Evolutionary conservation across 2,797 vertebrate genomes (phyloP).

Genomic region (Syndactyla subalaris): DNA sequence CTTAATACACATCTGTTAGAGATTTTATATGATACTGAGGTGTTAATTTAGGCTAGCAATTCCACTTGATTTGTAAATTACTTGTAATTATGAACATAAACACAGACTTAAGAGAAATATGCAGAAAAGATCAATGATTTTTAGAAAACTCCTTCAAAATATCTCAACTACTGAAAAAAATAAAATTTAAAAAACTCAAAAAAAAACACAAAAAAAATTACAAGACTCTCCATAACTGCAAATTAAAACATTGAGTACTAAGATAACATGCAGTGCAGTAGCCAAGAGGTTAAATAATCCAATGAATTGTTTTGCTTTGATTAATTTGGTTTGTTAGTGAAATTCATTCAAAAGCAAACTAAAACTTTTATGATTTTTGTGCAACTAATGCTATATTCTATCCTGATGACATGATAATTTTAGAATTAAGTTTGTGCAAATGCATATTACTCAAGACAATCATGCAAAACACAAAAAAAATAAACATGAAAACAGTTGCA

Average conservation of each 20-base stretch:
- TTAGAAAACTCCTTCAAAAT: background rate
- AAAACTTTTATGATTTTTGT: background rate
- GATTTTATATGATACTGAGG: background rate
- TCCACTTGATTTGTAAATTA: background rate
- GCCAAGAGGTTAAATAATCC: background rate
- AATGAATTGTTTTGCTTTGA: background rate
- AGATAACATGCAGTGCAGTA: background rate
- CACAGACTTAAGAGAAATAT: background rate
- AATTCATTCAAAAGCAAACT: background rate
- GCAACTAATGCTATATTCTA: background rate
- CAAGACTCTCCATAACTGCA: background rate
- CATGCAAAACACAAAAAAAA: background rate
- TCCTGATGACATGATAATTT: background rate
- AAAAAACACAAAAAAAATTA: background rate
- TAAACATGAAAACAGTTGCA: background rate
- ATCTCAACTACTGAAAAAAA: background rate
- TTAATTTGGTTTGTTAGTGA: background rate
- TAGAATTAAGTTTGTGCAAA: background rate
- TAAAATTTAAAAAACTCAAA: background rate
- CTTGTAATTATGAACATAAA: background rate
- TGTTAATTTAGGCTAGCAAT: background rate
- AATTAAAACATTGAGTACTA: background rate
- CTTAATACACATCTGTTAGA: background rate
- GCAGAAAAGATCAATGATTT: background rate
- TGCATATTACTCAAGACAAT: background rate